Evolutionary conservation across 2,888 invertebrate species (phyloP).

Genomic region (Drosophila birchii): DNA sequence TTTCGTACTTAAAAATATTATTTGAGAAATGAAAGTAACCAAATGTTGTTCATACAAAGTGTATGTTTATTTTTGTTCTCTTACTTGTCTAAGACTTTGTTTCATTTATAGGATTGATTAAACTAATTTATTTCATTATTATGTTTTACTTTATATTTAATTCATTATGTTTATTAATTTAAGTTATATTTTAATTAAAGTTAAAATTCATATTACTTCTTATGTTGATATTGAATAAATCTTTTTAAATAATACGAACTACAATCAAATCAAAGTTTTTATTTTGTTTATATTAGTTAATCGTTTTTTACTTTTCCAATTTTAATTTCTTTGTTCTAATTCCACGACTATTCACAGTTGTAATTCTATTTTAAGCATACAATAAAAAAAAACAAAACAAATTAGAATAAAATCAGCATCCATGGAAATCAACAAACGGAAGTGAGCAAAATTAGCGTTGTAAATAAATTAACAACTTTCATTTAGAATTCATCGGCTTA

Average conservation of each 20-base stretch:
- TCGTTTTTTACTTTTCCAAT: neutral
- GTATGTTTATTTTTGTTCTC: too few species aligned
- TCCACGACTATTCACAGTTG: neutral
- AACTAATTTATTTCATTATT: too few species aligned
- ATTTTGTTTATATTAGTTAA: neutral
- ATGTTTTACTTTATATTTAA: too few species aligned
- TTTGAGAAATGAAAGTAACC: too few species aligned
- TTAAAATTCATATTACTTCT: neutral
- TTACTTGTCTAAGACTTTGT: too few species aligned
- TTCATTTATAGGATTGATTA: too few species aligned
- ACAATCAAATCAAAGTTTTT: too few species aligned
- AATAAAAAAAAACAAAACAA: neutral
- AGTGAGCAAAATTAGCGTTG: conserved; percentile 48
- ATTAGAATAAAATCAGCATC: neutral
- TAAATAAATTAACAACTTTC: conserved; percentile 50
- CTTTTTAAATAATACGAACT: too few species aligned
- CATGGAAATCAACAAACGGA: conserved; percentile 54
- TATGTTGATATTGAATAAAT: neutral
- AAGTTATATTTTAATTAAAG: neutral
- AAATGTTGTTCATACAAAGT: too few species aligned
- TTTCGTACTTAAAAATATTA: neutral
- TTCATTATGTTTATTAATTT: neutral
- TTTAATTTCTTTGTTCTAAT: neutral
- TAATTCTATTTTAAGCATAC: conserved; percentile 1
- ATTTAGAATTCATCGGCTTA: conserved; percentile 55